Evolutionary conservation across 2,113 vertebrate genomes (phyloP), one percentile per base, ranked within the genome.

Genomic region (Herpetotheres cachinnans): DNA sequence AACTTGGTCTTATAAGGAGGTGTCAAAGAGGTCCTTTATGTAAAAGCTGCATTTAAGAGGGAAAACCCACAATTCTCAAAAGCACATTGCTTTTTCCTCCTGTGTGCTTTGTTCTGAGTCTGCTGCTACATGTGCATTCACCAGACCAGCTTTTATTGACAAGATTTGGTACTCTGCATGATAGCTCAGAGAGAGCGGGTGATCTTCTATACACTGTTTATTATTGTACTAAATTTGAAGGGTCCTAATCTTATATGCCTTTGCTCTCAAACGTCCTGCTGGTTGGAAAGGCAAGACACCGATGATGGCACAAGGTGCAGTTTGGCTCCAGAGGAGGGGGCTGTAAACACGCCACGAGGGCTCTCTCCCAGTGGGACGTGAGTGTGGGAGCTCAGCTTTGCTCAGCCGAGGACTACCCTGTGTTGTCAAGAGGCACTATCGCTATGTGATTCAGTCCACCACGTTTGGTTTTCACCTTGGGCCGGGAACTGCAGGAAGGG

Each of bases 31-130:
- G 24, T 90, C 21, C 40, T 93, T 91, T 79, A 63, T 58, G 27
- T 69, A 82, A 94, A 92, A 89, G 19, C 34, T 86, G 18, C 21
- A 36, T 91, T 92, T 78, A 74, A 82, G 65, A 89, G 56, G 15
- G 22, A 69, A 93, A 93, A 76, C 40, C 49, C 52, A 47, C 15
- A 29, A 26, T 85, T 94, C 61, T 63, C 54, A 82, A 91, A 95
- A 74, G 36, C 42, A 67, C 47, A 15, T 29, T 74, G 69, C 49
- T 59, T 86, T 92, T 87, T 72, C 52, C 22, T 84, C 24, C 46
- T 4, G 3, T 1, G 3, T 56, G 6, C n/a, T 89, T 95, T 77
- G 46, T 71, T 83, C 67, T 38, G 47, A 65, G 49, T 16, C 40
- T 79, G 77, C 54, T 89, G 27, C 70, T 89, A 16, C 44, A 46